Evolutionary conservation across 1,140 invertebrate species (phyloP).

Genomic region (Acromyrmex echinatior): DNA sequence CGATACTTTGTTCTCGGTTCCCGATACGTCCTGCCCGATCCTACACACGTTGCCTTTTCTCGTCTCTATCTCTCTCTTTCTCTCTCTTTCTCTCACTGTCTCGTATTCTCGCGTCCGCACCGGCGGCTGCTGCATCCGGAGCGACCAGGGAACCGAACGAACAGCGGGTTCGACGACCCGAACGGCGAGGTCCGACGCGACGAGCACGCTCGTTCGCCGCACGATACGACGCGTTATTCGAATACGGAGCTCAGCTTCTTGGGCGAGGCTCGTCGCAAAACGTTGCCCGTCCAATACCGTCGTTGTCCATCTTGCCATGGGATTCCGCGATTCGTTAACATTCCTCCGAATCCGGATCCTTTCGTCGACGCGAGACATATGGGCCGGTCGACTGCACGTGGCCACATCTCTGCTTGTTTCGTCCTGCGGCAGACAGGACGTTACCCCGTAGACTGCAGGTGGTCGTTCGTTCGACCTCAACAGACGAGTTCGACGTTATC

Average conservation of each 20-base stretch:
- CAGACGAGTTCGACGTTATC: conserved; percentile 13
- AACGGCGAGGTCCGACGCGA: conserved; percentile 21
- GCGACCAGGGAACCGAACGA: conserved; percentile 66
- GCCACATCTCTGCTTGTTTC: conserved; percentile 9
- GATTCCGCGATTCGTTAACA: conserved; percentile 79
- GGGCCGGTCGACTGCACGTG: conserved; percentile 13
- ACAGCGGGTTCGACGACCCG: conserved; percentile 70
- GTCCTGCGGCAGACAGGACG: conserved; percentile 1
- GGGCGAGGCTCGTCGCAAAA: conserved; percentile 62
- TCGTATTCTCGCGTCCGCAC: conserved; percentile 29
- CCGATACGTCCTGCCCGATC: conserved; percentile 48
- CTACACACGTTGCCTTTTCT: background rate
- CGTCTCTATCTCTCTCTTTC: background rate
- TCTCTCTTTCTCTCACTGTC: conserved; percentile 5
- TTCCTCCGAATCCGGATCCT: conserved; percentile 73
- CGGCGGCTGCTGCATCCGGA: conserved; percentile 53
- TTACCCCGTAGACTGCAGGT: conserved; percentile 19
- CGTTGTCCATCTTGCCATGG: conserved; percentile 72
- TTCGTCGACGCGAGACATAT: conserved; percentile 36
- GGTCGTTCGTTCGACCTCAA: conserved; percentile 24
- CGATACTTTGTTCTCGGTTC: conserved; percentile 73
- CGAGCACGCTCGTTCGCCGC: conserved; percentile 11
- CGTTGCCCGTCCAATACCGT: conserved; percentile 55
- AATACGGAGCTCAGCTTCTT: conserved; percentile 47
- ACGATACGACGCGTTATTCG: conserved; percentile 56